Percentiles rank a stretch among this genome's conserved stretches.
Conservation (phyloP, 2,888 invertebrate genomes). For the Nephrotoma appendiculata region DNA sequence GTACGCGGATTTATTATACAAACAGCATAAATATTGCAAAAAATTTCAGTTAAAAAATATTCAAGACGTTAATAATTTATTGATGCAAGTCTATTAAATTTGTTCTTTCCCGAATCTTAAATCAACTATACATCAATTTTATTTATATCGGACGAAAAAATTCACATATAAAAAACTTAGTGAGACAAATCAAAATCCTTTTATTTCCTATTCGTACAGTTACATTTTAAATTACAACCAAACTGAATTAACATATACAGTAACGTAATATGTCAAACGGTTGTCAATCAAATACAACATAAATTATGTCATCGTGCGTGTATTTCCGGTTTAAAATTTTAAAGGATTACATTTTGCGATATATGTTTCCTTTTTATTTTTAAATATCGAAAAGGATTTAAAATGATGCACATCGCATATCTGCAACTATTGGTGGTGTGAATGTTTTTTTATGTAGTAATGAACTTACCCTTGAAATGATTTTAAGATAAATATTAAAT, state of each 20-base stretch:
- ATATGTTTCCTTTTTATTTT: neutral
- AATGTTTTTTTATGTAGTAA: neutral
- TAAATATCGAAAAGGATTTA: neutral
- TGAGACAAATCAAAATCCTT: neutral
- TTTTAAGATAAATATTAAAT: neutral
- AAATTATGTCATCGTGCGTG: neutral
- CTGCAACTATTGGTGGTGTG: neutral
- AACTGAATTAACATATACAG: neutral
- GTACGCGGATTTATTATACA: too few relatives aligned
- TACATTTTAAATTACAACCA: neutral
- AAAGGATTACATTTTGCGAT: neutral
- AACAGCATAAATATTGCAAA: too few relatives aligned
- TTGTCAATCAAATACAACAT: neutral
- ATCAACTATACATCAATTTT: neutral
- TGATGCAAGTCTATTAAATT: neutral
- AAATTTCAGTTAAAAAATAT: neutral
- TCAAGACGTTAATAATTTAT: neutral
- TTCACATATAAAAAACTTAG: neutral
- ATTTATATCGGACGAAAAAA: neutral
- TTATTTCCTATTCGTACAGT: neutral
- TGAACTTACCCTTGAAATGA: neutral
- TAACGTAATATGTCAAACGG: neutral
- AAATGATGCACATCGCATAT: neutral
- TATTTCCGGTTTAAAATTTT: neutral
- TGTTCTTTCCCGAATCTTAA: neutral